Evolutionary conservation across 2,113 vertebrate species (phyloP).

Genomic region (Solenodon paradoxus): DNA sequence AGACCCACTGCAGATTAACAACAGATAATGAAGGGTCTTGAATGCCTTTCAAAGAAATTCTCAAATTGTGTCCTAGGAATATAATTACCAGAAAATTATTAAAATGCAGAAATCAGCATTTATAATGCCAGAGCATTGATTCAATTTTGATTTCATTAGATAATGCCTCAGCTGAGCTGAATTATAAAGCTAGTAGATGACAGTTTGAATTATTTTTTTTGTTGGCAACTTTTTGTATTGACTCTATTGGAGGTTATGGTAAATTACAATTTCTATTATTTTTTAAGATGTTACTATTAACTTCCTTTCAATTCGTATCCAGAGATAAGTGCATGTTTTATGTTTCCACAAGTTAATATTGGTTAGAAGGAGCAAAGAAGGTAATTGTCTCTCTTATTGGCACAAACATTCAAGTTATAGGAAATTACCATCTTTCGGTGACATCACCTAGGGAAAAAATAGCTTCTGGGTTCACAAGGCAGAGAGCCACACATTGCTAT

Average conservation of each 20-base stretch:
- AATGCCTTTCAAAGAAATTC: background rate
- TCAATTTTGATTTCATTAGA: background rate
- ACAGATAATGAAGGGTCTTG: too few species aligned
- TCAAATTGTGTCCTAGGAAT: background rate
- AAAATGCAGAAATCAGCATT: background rate
- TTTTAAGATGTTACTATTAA: background rate
- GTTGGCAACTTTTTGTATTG: background rate
- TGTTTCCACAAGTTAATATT: background rate
- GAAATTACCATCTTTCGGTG: too few species aligned
- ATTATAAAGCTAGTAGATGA: background rate
- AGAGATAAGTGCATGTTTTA: background rate
- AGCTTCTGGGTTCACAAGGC: background rate
- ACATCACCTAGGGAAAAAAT: too few species aligned
- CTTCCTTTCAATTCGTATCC: background rate
- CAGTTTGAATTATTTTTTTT: background rate
- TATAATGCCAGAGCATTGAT: background rate
- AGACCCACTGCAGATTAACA: background rate
- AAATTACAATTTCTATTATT: background rate
- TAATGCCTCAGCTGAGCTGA: background rate
- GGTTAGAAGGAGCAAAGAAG: background rate
- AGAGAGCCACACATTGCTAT: background rate
- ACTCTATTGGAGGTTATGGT: background rate
- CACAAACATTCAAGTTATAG: background rate
- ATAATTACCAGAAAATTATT: background rate
- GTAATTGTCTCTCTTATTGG: fast-evolving